Percentiles rank a stretch among this genome's conserved stretches.
phyloP scores from a whole-genome alignment of 2,113 vertebrate genomes.

The Colius striatus region DNA sequence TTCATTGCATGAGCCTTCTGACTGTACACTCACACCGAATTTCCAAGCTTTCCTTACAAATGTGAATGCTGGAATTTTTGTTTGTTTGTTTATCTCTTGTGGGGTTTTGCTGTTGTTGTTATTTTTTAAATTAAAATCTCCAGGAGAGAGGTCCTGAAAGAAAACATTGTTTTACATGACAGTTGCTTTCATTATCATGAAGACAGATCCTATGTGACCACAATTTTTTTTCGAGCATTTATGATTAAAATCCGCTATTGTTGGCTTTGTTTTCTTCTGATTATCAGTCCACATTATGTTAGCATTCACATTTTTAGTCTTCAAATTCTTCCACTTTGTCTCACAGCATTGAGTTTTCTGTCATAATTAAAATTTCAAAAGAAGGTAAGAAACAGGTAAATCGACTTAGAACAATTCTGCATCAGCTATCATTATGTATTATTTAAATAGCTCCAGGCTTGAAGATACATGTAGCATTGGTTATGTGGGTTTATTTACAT shows the following conservation, averaged over 20 bases:
- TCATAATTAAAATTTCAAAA: conserved; percentile 55
- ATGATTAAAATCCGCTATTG: neutral
- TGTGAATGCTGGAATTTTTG: neutral
- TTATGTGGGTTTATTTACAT: conserved; percentile 3
- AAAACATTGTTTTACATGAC: neutral
- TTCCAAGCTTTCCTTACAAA: neutral
- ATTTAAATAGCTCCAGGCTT: conserved; percentile 35
- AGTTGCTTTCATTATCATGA: neutral
- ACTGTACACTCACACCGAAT: neutral
- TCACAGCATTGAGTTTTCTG: neutral
- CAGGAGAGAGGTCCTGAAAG: neutral
- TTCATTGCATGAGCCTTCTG: neutral
- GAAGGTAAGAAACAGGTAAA: conserved; percentile 22
- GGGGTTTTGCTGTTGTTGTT: neutral
- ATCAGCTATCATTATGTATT: neutral
- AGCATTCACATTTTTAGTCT: neutral
- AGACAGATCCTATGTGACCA: neutral
- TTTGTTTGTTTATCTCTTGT: neutral
- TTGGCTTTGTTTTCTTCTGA: neutral
- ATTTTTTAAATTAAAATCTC: neutral
- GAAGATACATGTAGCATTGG: conserved; percentile 20
- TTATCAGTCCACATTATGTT: neutral
- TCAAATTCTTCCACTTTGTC: neutral
- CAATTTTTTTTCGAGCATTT: neutral
- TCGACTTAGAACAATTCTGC: conserved; percentile 4